A percentile compares a stretch with the other conserved stretches of the same genome.
Conservation (phyloP, 2,888 invertebrate genomes). For the Caenorhabditis drosophilae region DNA sequence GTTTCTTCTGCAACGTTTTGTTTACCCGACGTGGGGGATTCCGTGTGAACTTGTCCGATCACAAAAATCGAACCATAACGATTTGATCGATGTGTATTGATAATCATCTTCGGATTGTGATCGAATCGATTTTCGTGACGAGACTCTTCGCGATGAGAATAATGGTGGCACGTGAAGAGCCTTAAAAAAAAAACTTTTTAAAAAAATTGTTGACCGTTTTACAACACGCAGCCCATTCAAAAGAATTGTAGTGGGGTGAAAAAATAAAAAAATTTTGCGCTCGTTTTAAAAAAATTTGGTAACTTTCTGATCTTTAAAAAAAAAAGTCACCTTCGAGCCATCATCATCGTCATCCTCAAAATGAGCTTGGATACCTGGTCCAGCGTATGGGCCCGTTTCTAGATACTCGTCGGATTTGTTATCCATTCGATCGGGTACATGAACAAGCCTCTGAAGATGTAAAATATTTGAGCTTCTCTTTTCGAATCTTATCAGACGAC, state of each 20-base stretch:
- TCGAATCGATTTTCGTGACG: constrained; percentile 39
- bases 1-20: not conserved
- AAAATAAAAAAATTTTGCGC: too few relatives aligned
- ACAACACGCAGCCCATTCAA: not conserved
- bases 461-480: too few relatives aligned
- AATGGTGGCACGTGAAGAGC: constrained; percentile 23
- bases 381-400: constrained; percentile 19
- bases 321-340: constrained; percentile 14
- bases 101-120: constrained; percentile 36
- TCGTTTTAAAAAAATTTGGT: too few relatives aligned
- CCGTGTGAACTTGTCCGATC: constrained; percentile 67
- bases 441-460: constrained; percentile 30
- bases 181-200: too few relatives aligned
- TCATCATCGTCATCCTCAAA: constrained; percentile 33
- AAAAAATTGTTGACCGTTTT: not conserved
- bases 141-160: constrained; percentile 34
- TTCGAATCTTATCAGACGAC: too few relatives aligned
- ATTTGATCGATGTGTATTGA: constrained; percentile 25
- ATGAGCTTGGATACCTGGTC: constrained; percentile 20
- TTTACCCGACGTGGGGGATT: constrained; percentile 60
- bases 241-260: too few relatives aligned
- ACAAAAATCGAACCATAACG: constrained; percentile 65
- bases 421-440: constrained; percentile 32
- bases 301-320: too few relatives aligned
- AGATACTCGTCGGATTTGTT: constrained; percentile 20